These are phyloP conservation scores for Scomber japonicus DNA, from an alignment of 2,113 vertebrate genomes.

Conservation along the genomic window DNA sequence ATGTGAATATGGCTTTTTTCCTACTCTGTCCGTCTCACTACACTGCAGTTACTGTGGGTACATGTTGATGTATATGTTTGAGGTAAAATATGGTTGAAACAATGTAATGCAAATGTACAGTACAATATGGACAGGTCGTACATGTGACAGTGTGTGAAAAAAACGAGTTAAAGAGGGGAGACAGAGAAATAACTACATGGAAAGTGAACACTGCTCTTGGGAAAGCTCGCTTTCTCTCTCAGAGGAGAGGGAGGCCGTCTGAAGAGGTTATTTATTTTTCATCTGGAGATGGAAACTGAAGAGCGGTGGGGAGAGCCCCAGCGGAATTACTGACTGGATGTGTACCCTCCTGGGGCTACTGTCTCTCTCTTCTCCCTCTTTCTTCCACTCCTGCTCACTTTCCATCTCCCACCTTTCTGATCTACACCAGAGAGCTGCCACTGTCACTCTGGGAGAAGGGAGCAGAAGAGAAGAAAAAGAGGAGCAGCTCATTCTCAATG, in stretches of 20 bases:
- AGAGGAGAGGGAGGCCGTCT: slow-evolving; percentile 68
- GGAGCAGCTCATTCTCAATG: slow-evolving; percentile 61
- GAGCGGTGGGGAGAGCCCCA: slow-evolving; percentile 64
- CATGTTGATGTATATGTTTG: not conserved
- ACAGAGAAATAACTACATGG: slow-evolving; percentile 61
- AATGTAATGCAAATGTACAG: not conserved
- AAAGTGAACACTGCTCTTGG: slow-evolving; percentile 65
- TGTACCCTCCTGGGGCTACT: slow-evolving; percentile 75
- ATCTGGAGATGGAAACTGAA: slow-evolving; percentile 79
- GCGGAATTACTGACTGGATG: slow-evolving; percentile 78
- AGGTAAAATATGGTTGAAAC: not conserved
- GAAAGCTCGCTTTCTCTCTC: slow-evolving; percentile 63
- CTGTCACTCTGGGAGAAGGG: slow-evolving; percentile 67
- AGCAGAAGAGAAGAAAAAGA: slow-evolving; percentile 48
- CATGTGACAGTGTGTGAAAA: slow-evolving; percentile 38
- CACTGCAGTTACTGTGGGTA: not conserved
- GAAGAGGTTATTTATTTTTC: slow-evolving; percentile 86
- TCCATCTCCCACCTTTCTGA: slow-evolving; percentile 78
- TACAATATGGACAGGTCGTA: not conserved
- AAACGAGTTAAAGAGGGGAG: slow-evolving; percentile 45
- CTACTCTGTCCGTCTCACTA: too few relatives aligned
- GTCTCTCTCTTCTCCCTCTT: slow-evolving; percentile 66
- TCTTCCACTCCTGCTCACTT: slow-evolving; percentile 63
- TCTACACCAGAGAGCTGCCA: slow-evolving; percentile 77
- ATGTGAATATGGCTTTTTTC: too few relatives aligned